Evolutionary conservation across 2,797 vertebrate species (phyloP), one percentile per base, ranked within the genome.

Genomic region (Gephyroberyx darwinii): DNA sequence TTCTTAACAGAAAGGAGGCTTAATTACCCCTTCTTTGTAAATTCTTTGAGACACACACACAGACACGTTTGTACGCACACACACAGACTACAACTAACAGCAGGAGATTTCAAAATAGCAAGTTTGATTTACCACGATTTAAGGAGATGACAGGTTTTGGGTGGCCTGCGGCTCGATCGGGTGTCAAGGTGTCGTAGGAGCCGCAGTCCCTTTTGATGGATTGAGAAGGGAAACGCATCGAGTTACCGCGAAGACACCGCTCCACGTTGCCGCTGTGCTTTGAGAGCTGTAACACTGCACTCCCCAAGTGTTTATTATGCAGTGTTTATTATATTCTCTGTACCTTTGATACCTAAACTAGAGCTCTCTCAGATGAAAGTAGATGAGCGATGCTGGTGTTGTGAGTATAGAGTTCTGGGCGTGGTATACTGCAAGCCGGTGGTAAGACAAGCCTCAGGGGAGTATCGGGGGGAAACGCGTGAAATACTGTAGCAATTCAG

Each of bases 401-500:
- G 22, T 14, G 35, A 59, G 41, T 59, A 26, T 33, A 59, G 60
- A 57, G 55, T 33, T n/a, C 35, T 9, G 5, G 30, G 10, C 80
- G 60, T 69, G 78, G 72, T 59, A 61, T 65, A 19, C 20, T 66
- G 80, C 58, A 81, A 83, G 76, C 66, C 50, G 10, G 69, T 53
- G 41, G 82, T 26, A 77, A 83, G 53, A 57, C n/a, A 71, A 74
- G 69, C 30, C 72, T 72, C 39, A 43, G 58, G 71, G 79, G 81
- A 19, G 14, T 39, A 58, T 45, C 58, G 26, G 60, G 26, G 60
- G 71, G 66, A 63, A 65, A 69, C 65, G 50, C 72, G 61, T 84
- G 74, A 85, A 84, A 85, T 82, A 81, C 74, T 37, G 55, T 39
- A 64, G 76, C 65, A 87, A 78, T 79, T 80, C 60, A 71, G 64